Conservation (phyloP, 2,888 invertebrate species). For the Hirtodrosophila confusa region DNA sequence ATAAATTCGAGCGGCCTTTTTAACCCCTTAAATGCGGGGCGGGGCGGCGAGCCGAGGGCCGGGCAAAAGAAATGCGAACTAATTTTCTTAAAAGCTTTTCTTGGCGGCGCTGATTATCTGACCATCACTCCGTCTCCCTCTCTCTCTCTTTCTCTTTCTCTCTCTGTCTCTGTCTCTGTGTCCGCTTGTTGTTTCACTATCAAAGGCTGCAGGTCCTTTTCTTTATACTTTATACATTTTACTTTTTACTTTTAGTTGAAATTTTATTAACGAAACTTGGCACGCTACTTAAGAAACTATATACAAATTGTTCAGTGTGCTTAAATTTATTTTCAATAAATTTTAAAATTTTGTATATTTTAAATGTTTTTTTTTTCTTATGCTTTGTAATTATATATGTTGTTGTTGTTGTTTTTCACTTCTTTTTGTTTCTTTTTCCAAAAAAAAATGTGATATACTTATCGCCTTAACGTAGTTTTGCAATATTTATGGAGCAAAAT, state of each 20-base stretch:
- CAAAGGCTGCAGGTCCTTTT: slow-evolving; percentile 1
- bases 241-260: slow-evolving; percentile 54
- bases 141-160: background rate
- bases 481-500: slow-evolving; percentile 47
- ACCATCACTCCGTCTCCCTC: slow-evolving; percentile 23
- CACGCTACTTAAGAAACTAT: slow-evolving; percentile 68
- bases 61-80: slow-evolving; percentile 67
- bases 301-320: slow-evolving; percentile 47
- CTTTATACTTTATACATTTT: background rate
- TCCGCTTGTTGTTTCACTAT: background rate
- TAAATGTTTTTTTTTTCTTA: slow-evolving; percentile 6
- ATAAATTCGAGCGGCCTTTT: slow-evolving; percentile 63
- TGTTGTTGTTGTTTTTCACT: no score
- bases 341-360: slow-evolving; percentile 50
- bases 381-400: slow-evolving; percentile 6
- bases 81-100: slow-evolving; percentile 79
- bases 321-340: slow-evolving; percentile 73
- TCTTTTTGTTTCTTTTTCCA: slow-evolving; percentile 3
- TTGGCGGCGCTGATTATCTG: slow-evolving; percentile 76
- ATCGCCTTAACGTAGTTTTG: slow-evolving; percentile 36
- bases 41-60: slow-evolving; percentile 1
- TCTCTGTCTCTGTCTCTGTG: background rate
- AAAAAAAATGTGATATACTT: slow-evolving; percentile 50
- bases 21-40: slow-evolving; percentile 35
- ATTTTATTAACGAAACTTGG: slow-evolving; percentile 74